Evolutionary conservation across 2,113 vertebrate genomes (phyloP), one percentile per base, ranked within the genome.

Genomic region (Oenanthe oenanthe): DNA sequence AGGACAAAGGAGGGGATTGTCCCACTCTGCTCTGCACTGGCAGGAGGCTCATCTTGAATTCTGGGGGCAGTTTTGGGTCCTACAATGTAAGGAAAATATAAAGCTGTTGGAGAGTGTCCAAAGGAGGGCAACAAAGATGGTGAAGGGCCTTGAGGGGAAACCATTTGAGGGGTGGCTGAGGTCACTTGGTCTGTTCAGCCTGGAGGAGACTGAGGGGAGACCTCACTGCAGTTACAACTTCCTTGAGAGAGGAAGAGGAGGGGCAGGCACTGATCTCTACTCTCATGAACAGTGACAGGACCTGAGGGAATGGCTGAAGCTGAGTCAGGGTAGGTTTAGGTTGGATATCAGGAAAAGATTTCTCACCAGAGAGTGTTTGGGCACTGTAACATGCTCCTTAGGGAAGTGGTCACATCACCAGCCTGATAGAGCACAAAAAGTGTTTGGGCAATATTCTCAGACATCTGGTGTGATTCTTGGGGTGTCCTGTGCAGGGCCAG

Each of bases 291-390:
- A 68, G n/a, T 20, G 54, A 54, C 14, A 68, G 47, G 4, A 32
- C 20, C 3, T 0, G 0, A 54, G 34, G 14, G 25, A 67, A 61
- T 3, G 22, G 47, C 47, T 26, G 40, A 75, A 89, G 20, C 2
- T 75, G n/a, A 8, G 20, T 48, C 47, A 61, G 12, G 25, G 47
- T 0, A 61, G 7, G 20, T 42, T 82, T 40, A 31, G 4, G 6
- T 13, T 61, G 40, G 20, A 15, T 34, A 54, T 22, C 2, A 68
- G n/a, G 17, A 48, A 40, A 75, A 42, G 7, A 9, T 54, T 68
- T 17, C 10, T 54, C 40, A 18, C 25, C 25, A 53, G 14, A 60
- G 38, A 11, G 5, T 75, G 34, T 1, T 2, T 11, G 14, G 3
- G 11, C 25, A 61, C 14, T 61, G 78, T 13, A 22, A 42, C 17